These are phyloP conservation scores for Sarcophaga rosellei DNA, from an alignment of 2,888 invertebrate genomes.

Conservation along the genomic window DNA sequence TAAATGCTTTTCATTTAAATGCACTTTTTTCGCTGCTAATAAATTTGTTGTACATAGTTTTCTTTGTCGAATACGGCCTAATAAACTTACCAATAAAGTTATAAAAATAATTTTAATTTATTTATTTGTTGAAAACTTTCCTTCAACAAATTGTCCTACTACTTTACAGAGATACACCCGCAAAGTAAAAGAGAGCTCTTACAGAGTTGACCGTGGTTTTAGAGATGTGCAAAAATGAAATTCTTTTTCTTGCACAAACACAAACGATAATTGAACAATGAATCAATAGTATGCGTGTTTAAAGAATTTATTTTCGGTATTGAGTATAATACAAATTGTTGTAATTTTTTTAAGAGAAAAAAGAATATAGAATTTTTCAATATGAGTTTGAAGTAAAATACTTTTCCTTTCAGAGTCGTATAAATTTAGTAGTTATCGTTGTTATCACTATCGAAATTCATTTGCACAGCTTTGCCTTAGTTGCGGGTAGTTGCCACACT, in stretches of 20 bases:
- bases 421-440: not conserved
- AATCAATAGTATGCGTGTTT: not conserved
- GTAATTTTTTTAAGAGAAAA: not conserved
- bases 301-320: not conserved
- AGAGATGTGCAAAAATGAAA: slow-evolving; percentile 50
- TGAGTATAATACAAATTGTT: not conserved
- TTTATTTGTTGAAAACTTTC: slow-evolving; percentile 37
- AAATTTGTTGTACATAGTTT: not conserved
- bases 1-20: not conserved
- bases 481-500: no score
- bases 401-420: not conserved
- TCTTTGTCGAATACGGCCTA: not conserved
- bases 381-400: not conserved
- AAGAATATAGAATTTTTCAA: not conserved
- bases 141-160: slow-evolving; percentile 33
- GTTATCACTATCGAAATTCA: not conserved
- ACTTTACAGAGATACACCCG: slow-evolving; percentile 60
- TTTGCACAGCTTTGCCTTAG: no score
- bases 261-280: not conserved
- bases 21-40: not conserved
- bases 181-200: slow-evolving; percentile 50
- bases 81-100: slow-evolving; percentile 52
- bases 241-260: slow-evolving; percentile 16
- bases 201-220: slow-evolving; percentile 32
- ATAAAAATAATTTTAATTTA: slow-evolving; percentile 20